Evolutionary conservation across 2,797 vertebrate genomes (phyloP), one percentile per base, ranked within the genome.

Genomic region (Lutjanus argentimaculatus): DNA sequence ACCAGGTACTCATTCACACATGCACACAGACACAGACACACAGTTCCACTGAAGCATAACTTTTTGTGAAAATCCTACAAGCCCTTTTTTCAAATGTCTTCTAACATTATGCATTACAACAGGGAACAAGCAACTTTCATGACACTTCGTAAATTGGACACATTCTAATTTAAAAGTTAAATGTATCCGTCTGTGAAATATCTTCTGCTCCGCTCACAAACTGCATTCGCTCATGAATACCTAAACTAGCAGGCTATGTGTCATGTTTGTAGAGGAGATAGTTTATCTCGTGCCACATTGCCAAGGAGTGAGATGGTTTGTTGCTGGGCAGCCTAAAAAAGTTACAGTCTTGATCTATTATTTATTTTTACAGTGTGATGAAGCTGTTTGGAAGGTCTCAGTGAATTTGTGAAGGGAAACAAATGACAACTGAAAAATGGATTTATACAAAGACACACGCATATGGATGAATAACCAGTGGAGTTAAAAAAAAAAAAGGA

Each of bases 1-100:
- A 77, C 99, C 98, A 71, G 98, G 98, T 99, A 91, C 30, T 21
- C 5, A 46, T 52, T 74, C 46, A 75, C 64, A 51, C 52, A 66
- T 51, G 8, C 48, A 48, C 65, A 63, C 56, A 62, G 40, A 25
- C 58, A 75, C 77, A 51, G 52, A 52, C 16, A 21, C 25, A 55
- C 15, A 67, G 3, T 55, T 66, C 8, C 36, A 74, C 67, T 52
- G 8, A 80, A 52, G 42, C 49, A 8, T 53, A 0, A 0, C 4
- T 59, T 51, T 73, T 76, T 58, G 46, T 68, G 19, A 49, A 77
- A 66, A 56, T 53, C 46, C 21, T 14, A 7, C 19, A 1, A 7
- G 25, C n/a, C 2, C 62, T 43, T 66, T 64, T 66, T 55, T 15
- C 40, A 62, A 17, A 62, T 63, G 53, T 45, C 46, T 51, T 36